These are phyloP conservation scores for Aphelenchoides avenae DNA, from an alignment of 1,140 invertebrate species.

Conservation along the genomic window DNA sequence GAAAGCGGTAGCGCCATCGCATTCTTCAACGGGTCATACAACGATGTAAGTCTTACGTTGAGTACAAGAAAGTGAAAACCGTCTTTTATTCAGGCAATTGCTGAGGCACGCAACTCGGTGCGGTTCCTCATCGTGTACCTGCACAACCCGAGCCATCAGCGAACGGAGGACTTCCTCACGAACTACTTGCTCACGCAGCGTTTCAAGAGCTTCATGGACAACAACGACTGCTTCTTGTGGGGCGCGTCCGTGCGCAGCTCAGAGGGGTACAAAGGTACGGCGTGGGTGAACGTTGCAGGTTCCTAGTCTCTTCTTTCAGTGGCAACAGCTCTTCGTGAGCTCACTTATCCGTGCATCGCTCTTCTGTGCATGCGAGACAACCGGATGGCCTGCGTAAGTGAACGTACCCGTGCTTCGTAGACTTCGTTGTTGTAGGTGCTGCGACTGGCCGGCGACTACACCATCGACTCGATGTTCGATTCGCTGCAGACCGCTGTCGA, in stretches of 20 bases:
- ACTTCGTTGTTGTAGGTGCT: constrained; percentile 8
- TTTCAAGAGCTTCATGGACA: constrained; percentile 14
- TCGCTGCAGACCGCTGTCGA: not conserved
- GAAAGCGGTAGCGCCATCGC: constrained; percentile 12
- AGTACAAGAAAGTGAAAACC: not conserved
- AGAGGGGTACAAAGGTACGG: constrained; percentile 28
- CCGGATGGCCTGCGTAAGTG: constrained; percentile 19
- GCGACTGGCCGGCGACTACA: constrained; percentile 11
- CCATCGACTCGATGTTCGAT: constrained; percentile 8
- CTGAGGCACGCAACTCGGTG: constrained; percentile 13
- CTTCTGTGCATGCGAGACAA: constrained; percentile 18
- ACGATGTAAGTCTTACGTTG: constrained; percentile 7
- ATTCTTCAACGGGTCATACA: constrained; percentile 14
- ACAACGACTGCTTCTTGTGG: constrained; percentile 23
- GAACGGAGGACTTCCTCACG: constrained; percentile 14
- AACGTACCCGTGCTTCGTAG: too few relatives aligned
- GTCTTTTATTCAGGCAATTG: constrained; percentile 22
- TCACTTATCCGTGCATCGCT: constrained; percentile 11
- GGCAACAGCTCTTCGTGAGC: constrained; percentile 14
- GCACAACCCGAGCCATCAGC: constrained; percentile 23
- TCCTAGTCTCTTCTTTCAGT: too few relatives aligned
- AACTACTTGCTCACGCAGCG: constrained; percentile 20
- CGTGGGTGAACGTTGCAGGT: too few relatives aligned
- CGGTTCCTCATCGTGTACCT: constrained; percentile 24
- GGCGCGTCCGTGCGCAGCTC: constrained; percentile 24